Evolutionary conservation across 2,113 vertebrate genomes (phyloP).

Genomic region (Lepus americanus): DNA sequence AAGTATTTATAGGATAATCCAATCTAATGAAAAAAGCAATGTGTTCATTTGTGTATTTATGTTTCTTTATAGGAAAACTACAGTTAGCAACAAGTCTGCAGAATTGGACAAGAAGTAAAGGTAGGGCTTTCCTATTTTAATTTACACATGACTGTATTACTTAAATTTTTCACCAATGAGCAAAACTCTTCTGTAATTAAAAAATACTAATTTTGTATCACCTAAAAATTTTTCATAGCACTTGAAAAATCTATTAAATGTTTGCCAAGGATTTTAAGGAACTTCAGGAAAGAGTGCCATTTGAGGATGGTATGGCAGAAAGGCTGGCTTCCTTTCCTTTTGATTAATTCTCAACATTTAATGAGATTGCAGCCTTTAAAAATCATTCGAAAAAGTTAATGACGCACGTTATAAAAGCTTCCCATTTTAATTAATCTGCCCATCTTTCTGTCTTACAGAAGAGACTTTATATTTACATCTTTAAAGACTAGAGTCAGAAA

Average conservation of each 20-base stretch:
- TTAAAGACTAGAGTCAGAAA: not conserved
- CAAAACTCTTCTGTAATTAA: not conserved
- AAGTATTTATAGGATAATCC: not conserved
- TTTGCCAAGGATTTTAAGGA: constrained; percentile 4
- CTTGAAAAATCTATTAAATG: constrained; percentile 57
- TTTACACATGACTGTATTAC: not conserved
- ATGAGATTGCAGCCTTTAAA: not conserved
- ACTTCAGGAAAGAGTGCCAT: not conserved
- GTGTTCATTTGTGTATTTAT: not conserved
- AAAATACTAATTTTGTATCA: not conserved
- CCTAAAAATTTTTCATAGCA: not conserved
- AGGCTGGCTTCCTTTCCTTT: not conserved
- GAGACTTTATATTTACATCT: constrained; percentile 20
- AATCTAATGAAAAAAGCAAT: not conserved
- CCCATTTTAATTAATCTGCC: constrained; percentile 38
- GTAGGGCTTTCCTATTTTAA: not conserved
- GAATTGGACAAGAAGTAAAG: not conserved
- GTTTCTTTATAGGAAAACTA: not conserved
- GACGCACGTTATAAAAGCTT: constrained; percentile 34
- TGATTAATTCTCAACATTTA: constrained; percentile 42
- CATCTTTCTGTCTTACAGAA: not conserved
- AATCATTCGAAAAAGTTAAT: constrained; percentile 66
- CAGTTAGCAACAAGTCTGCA: not conserved
- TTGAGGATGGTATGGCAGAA: not conserved
- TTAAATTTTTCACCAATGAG: not conserved